phyloP scores from a whole-genome alignment of 2,888 invertebrate genomes.

The Hydropsyche betteni region DNA sequence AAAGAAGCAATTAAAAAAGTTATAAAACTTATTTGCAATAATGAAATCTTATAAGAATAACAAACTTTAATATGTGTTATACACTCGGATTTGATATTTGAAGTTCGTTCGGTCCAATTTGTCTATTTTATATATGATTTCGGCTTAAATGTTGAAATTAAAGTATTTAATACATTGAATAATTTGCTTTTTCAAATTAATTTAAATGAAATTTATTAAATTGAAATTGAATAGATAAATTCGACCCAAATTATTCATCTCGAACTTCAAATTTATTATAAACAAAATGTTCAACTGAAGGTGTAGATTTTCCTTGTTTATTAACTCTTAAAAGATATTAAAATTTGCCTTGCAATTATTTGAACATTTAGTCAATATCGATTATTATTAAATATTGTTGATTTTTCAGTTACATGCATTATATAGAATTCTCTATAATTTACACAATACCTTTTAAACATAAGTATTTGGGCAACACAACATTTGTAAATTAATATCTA shows the following conservation, averaged over 20 bases:
- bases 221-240: too few relatives aligned
- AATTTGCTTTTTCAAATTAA: too few relatives aligned
- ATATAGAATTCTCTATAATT: too few relatives aligned
- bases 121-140: neutral
- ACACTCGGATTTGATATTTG: conserved; percentile 24
- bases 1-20: conserved; percentile 35
- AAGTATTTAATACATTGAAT: too few relatives aligned
- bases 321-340: neutral
- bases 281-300: neutral
- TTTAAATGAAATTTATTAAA: too few relatives aligned
- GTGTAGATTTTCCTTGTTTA: neutral
- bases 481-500: conserved; percentile 41
- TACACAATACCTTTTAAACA: conserved; percentile 1
- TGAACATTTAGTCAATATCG: neutral
- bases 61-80: conserved; percentile 37
- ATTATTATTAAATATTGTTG: too few relatives aligned
- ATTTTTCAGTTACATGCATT: too few relatives aligned
- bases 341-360: conserved; percentile 16
- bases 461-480: conserved; percentile 46
- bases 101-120: neutral
- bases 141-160: too few relatives aligned
- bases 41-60: conserved; percentile 39
- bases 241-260: too few relatives aligned
- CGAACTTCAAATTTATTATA: neutral
- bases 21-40: conserved; percentile 26